Conservation (phyloP, 2,888 invertebrate genomes). For the Gari tellinella region DNA sequence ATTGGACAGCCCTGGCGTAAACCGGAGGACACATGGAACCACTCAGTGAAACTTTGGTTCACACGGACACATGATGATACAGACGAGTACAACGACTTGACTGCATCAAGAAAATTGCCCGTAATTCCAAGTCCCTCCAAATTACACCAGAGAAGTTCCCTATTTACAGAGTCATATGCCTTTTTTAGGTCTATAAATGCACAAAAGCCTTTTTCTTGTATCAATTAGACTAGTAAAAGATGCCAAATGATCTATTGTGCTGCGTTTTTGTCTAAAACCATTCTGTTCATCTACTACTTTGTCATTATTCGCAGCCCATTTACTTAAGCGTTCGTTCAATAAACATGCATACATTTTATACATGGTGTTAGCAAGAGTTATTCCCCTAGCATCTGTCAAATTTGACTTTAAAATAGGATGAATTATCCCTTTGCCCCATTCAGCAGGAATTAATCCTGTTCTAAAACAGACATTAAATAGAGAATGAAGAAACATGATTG, state of each 20-base stretch:
- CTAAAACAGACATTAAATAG: slow-evolving; percentile 45
- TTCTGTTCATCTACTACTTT: too few relatives aligned
- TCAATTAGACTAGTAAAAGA: too few relatives aligned
- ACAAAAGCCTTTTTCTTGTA: slow-evolving; percentile 11
- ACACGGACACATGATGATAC: slow-evolving; percentile 25
- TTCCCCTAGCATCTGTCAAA: slow-evolving; percentile 20
- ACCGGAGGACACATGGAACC: slow-evolving; percentile 16
- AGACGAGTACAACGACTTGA: too few relatives aligned
- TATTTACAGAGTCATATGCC: slow-evolving; percentile 24
- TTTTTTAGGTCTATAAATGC: too few relatives aligned
- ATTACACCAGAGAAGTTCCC: slow-evolving; percentile 10
- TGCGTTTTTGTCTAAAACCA: slow-evolving; percentile 23
- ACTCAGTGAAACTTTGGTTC: slow-evolving; percentile 20
- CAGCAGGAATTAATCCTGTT: slow-evolving; percentile 24
- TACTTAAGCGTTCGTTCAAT: too few relatives aligned
- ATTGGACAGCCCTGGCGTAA: slow-evolving; percentile 22
- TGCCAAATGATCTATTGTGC: too few relatives aligned
- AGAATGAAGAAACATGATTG: too few relatives aligned
- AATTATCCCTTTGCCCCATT: slow-evolving; percentile 32
- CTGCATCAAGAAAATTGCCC: too few relatives aligned
- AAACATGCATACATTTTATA: slow-evolving; percentile 33
- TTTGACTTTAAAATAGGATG: slow-evolving; percentile 30
- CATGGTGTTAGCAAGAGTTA: slow-evolving; percentile 13
- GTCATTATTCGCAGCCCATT: too few relatives aligned
- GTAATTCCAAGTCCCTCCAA: slow-evolving; percentile 12